phyloP scores from a whole-genome alignment of 92 coral and sea anemone genomes.

The Parazoanthus darwini region DNA sequence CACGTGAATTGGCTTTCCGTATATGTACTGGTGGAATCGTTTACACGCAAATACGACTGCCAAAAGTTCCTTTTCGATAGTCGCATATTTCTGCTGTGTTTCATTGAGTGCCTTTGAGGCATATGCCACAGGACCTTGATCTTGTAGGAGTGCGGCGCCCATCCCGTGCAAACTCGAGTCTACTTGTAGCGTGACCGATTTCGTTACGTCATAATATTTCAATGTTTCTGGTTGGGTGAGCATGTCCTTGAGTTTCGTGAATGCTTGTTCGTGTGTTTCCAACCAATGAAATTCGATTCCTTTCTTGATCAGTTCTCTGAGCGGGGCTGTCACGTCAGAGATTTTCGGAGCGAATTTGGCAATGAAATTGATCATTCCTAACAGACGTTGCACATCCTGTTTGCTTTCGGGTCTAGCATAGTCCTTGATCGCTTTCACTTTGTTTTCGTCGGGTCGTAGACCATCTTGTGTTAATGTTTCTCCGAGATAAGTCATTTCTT shows the following conservation, averaged over 20 bases:
- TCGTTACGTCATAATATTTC: conserved; percentile 53
- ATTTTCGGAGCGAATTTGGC: conserved; percentile 58
- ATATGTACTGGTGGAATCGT: conserved; percentile 45
- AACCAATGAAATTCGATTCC: conserved; percentile 57
- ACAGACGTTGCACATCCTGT: conserved; percentile 60
- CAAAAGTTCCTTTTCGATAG: conserved; percentile 48
- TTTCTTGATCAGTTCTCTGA: conserved; percentile 62
- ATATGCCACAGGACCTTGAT: too few species aligned
- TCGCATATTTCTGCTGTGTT: conserved; percentile 51
- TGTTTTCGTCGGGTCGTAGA: conserved; percentile 56
- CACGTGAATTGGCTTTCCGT: conserved; percentile 32
- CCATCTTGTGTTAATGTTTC: conserved; percentile 61
- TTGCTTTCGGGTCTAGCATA: conserved; percentile 52
- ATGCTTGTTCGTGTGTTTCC: conserved; percentile 60
- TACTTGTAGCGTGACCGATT: conserved; percentile 49
- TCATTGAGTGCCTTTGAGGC: conserved; percentile 11
- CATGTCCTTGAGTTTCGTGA: conserved; percentile 46
- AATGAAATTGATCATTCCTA: conserved; percentile 67
- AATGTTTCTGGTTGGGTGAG: conserved; percentile 48
- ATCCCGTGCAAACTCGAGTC: conserved; percentile 23
- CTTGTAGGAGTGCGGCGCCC: too few species aligned
- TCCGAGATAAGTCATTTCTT: conserved; percentile 57
- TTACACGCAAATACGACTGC: conserved; percentile 53
- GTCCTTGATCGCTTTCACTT: conserved; percentile 53
- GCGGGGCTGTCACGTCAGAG: conserved; percentile 57